Evolutionary conservation across 1,140 invertebrate genomes (phyloP), one percentile per base, ranked within the genome.

Genomic region (Penaeus japonicus): DNA sequence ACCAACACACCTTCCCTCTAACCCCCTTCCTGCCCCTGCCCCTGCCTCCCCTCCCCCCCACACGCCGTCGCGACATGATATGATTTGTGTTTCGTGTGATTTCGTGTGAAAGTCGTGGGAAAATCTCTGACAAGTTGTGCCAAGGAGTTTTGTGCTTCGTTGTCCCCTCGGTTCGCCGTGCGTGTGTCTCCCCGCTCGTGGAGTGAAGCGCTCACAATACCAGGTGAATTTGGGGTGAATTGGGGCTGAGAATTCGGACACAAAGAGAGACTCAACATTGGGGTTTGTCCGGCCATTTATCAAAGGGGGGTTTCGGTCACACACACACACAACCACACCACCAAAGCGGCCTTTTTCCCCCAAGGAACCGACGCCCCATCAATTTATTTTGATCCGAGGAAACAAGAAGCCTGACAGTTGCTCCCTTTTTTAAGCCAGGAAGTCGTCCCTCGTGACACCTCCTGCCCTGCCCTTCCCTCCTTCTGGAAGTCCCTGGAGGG

Each of bases 51-150:
- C 10, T 15, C 47, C 47, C 47, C 5, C 47, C 15, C 47, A 15
- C 10, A 15, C 47, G 10, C 47, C 5, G 47, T 47, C 85, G 30
- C 57, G 85, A 87, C 85, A 87, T 87, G 85, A 87, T 77, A 87
- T 87, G 85, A 87, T 87, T 87, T 87, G 85, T 87, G 85, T 87
- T 87, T 87, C 80, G 78, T 87, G 85, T 87, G 85, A 87, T 87
- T 87, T 81, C 73, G 85, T 81, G 85, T 80, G 85, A 87, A 87
- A 87, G 35, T 53, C 85, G 85, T 87, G 85, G 77, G 85, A 87
- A 87, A 87, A 87, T 73, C 73, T 1, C 81, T 81, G 85, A 81
- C 85, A 81, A 87, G 85, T 87, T 87, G 85, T 87, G 77, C 85
- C 85, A 79, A 59, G 77, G 47, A 87, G 85, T 70, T 77, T 79